These are phyloP conservation scores for Cathartes aura DNA, from an alignment of 2,113 vertebrate species.

Conservation along the genomic window DNA sequence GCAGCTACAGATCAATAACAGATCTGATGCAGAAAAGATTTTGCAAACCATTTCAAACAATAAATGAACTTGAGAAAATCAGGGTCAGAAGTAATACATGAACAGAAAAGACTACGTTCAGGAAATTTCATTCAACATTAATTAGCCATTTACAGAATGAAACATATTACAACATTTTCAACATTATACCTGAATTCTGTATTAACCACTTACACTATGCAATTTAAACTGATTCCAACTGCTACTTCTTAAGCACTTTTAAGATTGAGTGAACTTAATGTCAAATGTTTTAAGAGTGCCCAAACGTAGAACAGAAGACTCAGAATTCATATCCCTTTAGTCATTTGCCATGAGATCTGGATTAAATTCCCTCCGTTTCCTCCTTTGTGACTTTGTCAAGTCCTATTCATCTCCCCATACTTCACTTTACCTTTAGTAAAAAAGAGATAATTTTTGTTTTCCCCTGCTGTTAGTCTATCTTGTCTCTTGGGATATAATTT, in stretches of 20 bases:
- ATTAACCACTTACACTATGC: neutral
- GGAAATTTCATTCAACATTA: neutral
- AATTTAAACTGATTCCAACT: neutral
- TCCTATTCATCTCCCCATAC: neutral
- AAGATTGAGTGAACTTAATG: neutral
- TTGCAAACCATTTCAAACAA: neutral
- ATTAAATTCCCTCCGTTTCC: neutral
- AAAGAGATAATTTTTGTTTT: neutral
- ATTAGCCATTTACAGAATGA: neutral
- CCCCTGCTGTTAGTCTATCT: neutral
- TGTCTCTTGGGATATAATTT: neutral
- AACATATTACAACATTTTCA: neutral
- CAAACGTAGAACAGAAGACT: neutral
- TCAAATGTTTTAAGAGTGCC: neutral
- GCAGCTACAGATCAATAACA: no score
- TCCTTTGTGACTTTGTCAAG: neutral
- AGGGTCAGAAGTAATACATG: neutral
- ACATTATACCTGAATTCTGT: neutral
- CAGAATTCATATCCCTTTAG: neutral
- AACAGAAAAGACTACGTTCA: neutral
- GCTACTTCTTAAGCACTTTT: neutral
- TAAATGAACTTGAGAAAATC: neutral
- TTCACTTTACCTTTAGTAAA: neutral
- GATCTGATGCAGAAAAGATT: neutral
- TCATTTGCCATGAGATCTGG: neutral